These are phyloP conservation scores for Chelmon rostratus DNA, from an alignment of 2,797 vertebrate genomes.

Conservation along the genomic window DNA sequence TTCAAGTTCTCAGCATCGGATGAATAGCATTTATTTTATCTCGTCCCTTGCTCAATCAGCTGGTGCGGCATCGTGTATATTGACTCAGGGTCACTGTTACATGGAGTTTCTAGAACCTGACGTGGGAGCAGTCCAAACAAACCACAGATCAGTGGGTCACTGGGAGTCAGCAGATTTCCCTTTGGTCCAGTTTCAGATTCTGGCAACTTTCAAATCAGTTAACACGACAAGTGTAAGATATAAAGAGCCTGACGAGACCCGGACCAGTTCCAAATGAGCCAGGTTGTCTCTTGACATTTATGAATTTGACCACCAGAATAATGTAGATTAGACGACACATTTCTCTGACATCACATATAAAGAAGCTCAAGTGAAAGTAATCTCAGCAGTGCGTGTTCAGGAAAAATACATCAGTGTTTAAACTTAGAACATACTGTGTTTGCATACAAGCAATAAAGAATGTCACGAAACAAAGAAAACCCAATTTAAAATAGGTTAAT, in stretches of 20 bases:
- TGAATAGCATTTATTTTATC: not conserved
- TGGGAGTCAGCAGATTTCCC: conserved; percentile 36
- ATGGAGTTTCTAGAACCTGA: conserved; percentile 11
- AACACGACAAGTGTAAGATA: not conserved
- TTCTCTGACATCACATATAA: not conserved
- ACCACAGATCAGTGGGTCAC: conserved; percentile 24
- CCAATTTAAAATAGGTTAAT: not conserved
- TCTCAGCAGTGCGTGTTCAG: not conserved
- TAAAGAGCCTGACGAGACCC: not conserved
- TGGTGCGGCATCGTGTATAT: not conserved
- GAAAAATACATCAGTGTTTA: not conserved
- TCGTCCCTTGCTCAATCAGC: not conserved
- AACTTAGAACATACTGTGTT: not conserved
- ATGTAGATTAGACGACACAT: conserved; percentile 7
- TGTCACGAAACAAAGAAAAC: not conserved
- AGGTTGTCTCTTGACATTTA: not conserved
- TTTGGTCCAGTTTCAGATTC: conserved; percentile 34
- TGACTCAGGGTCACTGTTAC: not conserved
- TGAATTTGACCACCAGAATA: not conserved
- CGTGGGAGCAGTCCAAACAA: conserved; percentile 25
- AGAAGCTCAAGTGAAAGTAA: not conserved
- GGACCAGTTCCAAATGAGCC: not conserved
- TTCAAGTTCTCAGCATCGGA: not conserved
- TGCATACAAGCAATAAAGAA: not conserved
- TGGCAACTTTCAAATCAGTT: conserved; percentile 22